Conservation (phyloP, 2,888 invertebrate species). For the Microctonus hyperodae region DNA sequence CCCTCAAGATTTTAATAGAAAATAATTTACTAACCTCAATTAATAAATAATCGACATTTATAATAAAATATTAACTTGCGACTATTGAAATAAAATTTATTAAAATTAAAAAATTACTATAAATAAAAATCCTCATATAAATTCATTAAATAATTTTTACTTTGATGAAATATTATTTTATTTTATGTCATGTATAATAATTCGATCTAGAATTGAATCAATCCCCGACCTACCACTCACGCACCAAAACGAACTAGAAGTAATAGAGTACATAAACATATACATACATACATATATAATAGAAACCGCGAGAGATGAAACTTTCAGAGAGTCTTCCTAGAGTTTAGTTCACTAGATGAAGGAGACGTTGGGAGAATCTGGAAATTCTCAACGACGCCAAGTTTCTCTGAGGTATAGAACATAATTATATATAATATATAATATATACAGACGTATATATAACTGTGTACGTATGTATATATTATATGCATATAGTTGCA, state of each 20-base stretch:
- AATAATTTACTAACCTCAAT: too few relatives aligned
- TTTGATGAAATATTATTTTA: too few relatives aligned
- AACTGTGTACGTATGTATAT: neutral
- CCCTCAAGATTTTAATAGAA: too few relatives aligned
- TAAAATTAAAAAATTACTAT: too few relatives aligned
- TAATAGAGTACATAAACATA: too few relatives aligned
- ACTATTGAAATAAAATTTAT: too few relatives aligned
- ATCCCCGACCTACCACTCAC: too few relatives aligned
- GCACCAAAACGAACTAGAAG: too few relatives aligned
- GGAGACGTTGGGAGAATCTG: slow-evolving; percentile 10
- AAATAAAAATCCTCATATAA: too few relatives aligned
- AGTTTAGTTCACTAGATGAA: slow-evolving; percentile 8
- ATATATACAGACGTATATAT: neutral
- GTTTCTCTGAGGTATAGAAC: slow-evolving; percentile 15
- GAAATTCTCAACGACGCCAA: slow-evolving; percentile 23
- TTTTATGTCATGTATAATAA: slow-evolving; percentile 45
- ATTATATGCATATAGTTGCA: neutral
- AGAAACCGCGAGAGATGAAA: slow-evolving; percentile 20
- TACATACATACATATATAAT: neutral
- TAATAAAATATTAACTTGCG: too few relatives aligned
- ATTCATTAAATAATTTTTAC: too few relatives aligned
- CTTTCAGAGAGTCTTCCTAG: slow-evolving; percentile 17
- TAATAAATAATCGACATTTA: too few relatives aligned
- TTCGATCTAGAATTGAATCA: slow-evolving; percentile 45
- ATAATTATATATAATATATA: neutral